Evolutionary conservation across 2,888 invertebrate genomes (phyloP), one percentile per base, ranked within the genome.

Genomic region (Brachynemurus nebulosus): DNA sequence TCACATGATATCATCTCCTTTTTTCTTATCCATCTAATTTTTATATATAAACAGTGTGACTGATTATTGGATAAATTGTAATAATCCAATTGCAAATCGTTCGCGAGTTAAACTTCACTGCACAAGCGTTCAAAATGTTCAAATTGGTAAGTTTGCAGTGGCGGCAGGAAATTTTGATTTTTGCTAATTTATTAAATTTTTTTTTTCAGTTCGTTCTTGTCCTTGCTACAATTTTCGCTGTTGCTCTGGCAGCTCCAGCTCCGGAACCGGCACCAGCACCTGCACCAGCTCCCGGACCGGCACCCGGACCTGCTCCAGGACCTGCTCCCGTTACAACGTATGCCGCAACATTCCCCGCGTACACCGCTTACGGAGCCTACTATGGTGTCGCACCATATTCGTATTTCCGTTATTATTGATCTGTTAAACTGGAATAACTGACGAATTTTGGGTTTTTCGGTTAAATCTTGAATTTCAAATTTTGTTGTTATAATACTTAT

Each of bases 241-340:
- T 69, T 54, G 72, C 70, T 40, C 66, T 68, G 55, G 71, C 72
- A 56, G 64, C 52, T 59, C 68, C 68, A 50, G 63, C 65, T 47
- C 68, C 69, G 17, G 64, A 65, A 8, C 63, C 64, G 8, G 57
- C 56, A 2, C 47, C 64, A 63, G 21, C 14, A 2, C 57, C 64
- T 1, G 63, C 58, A 2, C 55, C 59, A 20, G 47, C 56, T 16
- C 56, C 62, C 6, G 50, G 57, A 17, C 53, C 48, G 40, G 50
- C 57, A 1, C 59, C 57, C 5, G 61, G 57, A 1, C 59, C 58
- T 5, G 61, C 60, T 4, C n/a, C n/a, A n/a, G n/a, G n/a, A n/a
- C n/a, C n/a, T n/a, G 18, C 56, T 40, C 56, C 49, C 5, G 48
- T 52, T 6, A 59, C 58, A 37, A 57, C 49, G 50, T 48, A 49